Evolutionary conservation across 2,888 invertebrate genomes (phyloP), one percentile per base, ranked within the genome.

Genomic region (Selenia dentaria): DNA sequence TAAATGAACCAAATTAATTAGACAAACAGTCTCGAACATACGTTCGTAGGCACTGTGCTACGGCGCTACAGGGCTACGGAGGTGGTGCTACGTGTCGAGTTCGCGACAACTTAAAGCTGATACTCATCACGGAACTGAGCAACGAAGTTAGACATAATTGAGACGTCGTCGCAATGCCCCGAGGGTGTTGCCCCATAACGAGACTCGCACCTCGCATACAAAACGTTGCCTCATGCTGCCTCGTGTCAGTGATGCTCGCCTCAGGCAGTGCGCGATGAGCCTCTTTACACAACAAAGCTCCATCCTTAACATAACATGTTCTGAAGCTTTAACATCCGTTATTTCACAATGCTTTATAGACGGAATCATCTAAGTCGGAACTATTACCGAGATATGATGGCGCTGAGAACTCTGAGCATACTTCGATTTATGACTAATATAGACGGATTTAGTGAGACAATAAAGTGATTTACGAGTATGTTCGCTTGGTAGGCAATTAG

Each of bases 121-220:
- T n/a, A n/a, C n/a, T n/a, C n/a, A n/a, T n/a, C n/a, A n/a, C n/a
- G n/a, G n/a, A n/a, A n/a, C n/a, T n/a, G n/a, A n/a, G 75, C 74
- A 83, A n/a, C n/a, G n/a, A n/a, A n/a, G n/a, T n/a, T n/a, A n/a
- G n/a, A n/a, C n/a, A 52, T 86, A 85, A 86, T 83, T 82, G 82
- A 80, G 78, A 75, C 72, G 76, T 72, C n/a, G n/a, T n/a, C 74
- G 58, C 72, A 69, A 73, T 75, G 74, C 76, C 79, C 76, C 69
- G 71, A 67, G 80, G 80, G 76, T 68, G 61, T 66, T 61, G 62
- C 62, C 51, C 55, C 65, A 72, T 82, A 81, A 83, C 81, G 79
- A 82, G 79, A 53, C 54, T 71, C 79, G 62, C 75, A 72, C 68
- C 72, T 75, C 70, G 83, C 79, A 83, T 84, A 81, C 80, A 64